phyloP scores from a whole-genome alignment of 2,797 vertebrate species.

The Lacerta viridis region DNA sequence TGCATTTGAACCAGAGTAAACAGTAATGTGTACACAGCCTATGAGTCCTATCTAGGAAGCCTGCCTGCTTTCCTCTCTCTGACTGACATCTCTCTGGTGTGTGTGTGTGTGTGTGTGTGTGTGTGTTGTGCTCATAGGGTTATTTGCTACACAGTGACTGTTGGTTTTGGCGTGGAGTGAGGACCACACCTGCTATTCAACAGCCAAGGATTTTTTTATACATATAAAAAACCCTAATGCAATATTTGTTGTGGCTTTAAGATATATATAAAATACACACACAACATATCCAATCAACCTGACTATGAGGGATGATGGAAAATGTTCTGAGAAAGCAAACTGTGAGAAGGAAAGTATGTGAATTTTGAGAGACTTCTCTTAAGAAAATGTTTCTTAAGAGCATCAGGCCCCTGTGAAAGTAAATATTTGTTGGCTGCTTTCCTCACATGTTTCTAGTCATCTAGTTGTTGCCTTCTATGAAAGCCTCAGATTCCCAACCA shows the following conservation, averaged over 20 bases:
- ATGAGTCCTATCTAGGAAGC: not conserved
- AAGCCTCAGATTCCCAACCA: not conserved
- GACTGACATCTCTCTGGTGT: conserved; percentile 21
- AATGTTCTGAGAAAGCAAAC: conserved; percentile 39
- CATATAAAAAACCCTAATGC: not conserved
- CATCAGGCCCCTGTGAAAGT: not conserved
- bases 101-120: not conserved
- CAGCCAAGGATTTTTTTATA: conserved; percentile 17
- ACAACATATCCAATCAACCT: conserved; percentile 19
- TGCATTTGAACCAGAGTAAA: not conserved
- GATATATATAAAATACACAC: conserved; percentile 18
- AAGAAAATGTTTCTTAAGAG: not conserved
- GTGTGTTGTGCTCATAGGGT: conserved; percentile 27
- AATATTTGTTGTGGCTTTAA: conserved; percentile 49
- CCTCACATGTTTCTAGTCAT: not conserved
- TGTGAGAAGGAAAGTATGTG: not conserved
- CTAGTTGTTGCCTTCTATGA: not conserved
- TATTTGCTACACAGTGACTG: conserved; percentile 41
- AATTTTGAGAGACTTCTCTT: not conserved
- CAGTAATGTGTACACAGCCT: not conserved
- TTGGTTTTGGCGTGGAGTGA: conserved; percentile 48
- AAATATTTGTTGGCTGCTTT: not conserved
- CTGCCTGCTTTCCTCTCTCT: not conserved
- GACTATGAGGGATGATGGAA: conserved; percentile 16
- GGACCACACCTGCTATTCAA: conserved; percentile 52